A percentile compares a stretch with the other conserved stretches of the same genome.
phyloP scores from a whole-genome alignment of 2,113 vertebrate genomes.

The Nycticryphes semicollaris region DNA sequence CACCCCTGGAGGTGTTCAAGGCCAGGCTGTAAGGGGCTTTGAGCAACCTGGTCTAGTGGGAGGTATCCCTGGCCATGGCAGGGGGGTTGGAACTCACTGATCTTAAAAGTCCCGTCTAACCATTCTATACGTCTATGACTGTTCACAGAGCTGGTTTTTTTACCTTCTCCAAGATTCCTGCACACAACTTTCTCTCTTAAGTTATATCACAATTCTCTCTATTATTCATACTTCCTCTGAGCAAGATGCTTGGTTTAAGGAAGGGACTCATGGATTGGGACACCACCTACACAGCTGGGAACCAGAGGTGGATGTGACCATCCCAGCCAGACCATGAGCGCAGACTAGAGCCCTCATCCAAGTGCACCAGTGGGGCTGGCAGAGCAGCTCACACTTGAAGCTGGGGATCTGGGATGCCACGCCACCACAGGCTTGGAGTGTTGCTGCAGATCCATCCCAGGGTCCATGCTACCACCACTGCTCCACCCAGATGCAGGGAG shows the following conservation, averaged over 20 bases:
- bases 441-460: background rate
- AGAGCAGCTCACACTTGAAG: background rate
- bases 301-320: background rate
- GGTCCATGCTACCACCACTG: background rate
- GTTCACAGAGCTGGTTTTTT: background rate
- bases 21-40: too few species aligned
- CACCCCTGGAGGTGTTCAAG: too few species aligned
- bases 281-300: background rate
- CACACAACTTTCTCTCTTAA: background rate
- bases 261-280: background rate
- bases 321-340: background rate
- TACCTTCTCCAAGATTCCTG: background rate
- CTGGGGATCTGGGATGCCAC: background rate
- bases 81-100: too few species aligned
- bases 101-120: too few species aligned
- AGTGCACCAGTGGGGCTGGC: background rate
- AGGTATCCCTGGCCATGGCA: too few species aligned
- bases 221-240: background rate
- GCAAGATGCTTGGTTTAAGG: background rate
- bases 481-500: background rate
- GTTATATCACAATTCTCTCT: background rate
- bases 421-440: background rate
- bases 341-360: background rate
- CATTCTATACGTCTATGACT: background rate
- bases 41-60: too few species aligned